phyloP scores from a whole-genome alignment of 2,888 invertebrate species.

The Tipula unca region DNA sequence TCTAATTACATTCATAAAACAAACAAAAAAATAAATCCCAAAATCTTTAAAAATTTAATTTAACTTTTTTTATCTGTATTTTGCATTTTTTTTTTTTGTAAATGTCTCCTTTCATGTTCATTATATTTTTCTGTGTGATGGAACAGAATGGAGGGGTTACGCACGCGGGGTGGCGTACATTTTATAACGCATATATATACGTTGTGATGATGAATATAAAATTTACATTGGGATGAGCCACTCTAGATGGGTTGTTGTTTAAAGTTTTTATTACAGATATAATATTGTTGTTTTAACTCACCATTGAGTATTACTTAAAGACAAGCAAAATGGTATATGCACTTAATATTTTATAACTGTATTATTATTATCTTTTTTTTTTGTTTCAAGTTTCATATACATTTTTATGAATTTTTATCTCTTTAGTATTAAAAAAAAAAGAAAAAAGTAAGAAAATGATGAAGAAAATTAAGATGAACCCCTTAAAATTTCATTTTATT shows the following conservation, averaged over 20 bases:
- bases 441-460: background rate
- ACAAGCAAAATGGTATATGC: background rate
- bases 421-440: background rate
- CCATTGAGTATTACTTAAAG: background rate
- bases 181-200: background rate
- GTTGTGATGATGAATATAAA: background rate
- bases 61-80: background rate
- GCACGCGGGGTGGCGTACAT: background rate
- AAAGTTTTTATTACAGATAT: slow-evolving; percentile 1
- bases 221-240: background rate
- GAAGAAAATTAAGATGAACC: slow-evolving; percentile 17
- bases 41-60: slow-evolving; percentile 8
- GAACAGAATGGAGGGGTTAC: background rate
- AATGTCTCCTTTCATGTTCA: slow-evolving; percentile 8
- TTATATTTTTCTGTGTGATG: background rate
- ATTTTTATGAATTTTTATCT: background rate
- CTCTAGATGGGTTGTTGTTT: background rate
- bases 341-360: slow-evolving; percentile 14
- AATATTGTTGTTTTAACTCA: background rate
- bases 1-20: slow-evolving; percentile 14
- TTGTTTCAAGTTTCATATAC: background rate
- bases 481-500: background rate
- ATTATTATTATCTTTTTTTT: background rate
- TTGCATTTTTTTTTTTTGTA: too few relatives aligned
- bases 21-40: background rate